Evolutionary conservation across 2,113 vertebrate species (phyloP).

Genomic region (Laticauda colubrina): DNA sequence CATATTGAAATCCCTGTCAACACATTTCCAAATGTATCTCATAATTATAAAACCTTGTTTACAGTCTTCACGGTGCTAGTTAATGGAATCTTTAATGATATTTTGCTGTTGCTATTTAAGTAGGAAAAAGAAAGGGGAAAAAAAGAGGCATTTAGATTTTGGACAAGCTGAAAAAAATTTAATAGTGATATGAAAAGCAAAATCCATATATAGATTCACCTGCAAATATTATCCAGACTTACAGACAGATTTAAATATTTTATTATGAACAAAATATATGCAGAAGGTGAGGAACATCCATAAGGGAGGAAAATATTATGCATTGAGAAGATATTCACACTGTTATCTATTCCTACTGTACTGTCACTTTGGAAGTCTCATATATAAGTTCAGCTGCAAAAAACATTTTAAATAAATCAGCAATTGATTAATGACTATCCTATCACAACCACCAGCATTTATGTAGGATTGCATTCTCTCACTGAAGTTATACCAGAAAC

Average conservation of each 20-base stretch:
- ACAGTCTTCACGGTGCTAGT: background rate
- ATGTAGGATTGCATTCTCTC: background rate
- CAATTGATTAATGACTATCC: background rate
- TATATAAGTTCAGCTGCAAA: background rate
- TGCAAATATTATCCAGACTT: background rate
- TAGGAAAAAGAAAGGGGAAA: background rate
- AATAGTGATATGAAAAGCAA: background rate
- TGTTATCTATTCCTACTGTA: background rate
- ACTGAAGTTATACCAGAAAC: background rate
- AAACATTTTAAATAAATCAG: background rate
- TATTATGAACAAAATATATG: background rate
- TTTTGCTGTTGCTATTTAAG: background rate
- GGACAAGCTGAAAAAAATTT: background rate
- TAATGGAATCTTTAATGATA: background rate
- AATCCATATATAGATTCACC: background rate
- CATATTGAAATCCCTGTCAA: background rate
- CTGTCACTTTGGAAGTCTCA: background rate
- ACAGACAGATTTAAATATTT: background rate
- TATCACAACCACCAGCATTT: background rate
- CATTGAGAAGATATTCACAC: background rate
- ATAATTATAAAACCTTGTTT: background rate
- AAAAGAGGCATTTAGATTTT: background rate
- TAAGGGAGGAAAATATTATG: background rate
- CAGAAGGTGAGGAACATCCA: background rate
- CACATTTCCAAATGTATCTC: background rate